These are phyloP conservation scores for Melospiza melodia DNA, from an alignment of 2,113 vertebrate genomes.

Conservation along the genomic window DNA sequence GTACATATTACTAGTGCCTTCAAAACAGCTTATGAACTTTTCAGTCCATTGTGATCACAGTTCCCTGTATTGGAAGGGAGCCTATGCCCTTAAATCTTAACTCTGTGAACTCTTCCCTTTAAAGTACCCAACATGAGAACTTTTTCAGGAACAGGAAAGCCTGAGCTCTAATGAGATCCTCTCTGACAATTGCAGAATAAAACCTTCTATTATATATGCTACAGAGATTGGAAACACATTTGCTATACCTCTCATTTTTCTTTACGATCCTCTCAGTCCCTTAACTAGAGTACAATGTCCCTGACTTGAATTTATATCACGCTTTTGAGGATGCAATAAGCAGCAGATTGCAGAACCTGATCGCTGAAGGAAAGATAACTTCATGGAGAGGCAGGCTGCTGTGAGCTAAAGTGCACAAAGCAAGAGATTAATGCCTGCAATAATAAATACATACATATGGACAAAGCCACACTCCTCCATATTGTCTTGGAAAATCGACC, in stretches of 20 bases:
- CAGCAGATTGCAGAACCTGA: conserved; percentile 19
- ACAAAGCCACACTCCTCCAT: not conserved
- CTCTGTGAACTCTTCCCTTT: conserved; percentile 59
- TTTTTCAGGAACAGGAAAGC: conserved; percentile 58
- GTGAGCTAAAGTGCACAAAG: not conserved
- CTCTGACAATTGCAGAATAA: conserved; percentile 61
- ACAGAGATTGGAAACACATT: conserved; percentile 62
- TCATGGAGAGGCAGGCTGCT: not conserved
- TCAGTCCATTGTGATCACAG: conserved; percentile 57
- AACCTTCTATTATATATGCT: conserved; percentile 53
- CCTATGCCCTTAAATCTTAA: conserved; percentile 61
- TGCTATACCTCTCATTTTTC: conserved; percentile 49
- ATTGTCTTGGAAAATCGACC: not conserved
- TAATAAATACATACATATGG: conserved; percentile 12
- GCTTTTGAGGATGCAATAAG: conserved; percentile 43
- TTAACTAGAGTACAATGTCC: conserved; percentile 45
- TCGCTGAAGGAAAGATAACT: conserved; percentile 18
- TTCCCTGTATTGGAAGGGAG: conserved; percentile 54
- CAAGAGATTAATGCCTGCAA: not conserved
- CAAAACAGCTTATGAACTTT: conserved; percentile 67
- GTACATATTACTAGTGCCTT: conserved; percentile 53
- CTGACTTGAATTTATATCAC: conserved; percentile 48
- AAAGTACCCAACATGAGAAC: conserved; percentile 55
- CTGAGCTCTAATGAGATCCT: conserved; percentile 62
- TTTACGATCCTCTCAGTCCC: conserved; percentile 27